Base-by-base conservation (phyloP, 1,140 invertebrate species). In the Scaptomyza pallida region DNA sequence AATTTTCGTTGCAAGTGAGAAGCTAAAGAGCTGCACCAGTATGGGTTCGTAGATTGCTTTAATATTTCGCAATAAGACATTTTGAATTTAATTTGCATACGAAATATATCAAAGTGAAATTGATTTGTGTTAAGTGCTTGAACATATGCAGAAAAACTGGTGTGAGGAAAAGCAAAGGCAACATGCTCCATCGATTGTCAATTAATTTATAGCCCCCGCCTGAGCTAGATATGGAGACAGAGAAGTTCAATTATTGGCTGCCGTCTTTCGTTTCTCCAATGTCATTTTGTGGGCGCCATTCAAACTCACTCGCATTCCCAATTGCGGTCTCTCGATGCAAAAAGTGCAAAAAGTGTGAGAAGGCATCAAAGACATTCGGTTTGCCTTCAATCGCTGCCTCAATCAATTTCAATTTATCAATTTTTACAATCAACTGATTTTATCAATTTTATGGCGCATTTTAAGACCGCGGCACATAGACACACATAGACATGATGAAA, bases 331-430 rank as follows among this genome's bases (percentile, higher is more conserved):
- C 17, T 6, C 44, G 37, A 47, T 78, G 54, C 69, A 57, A 63
- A 61, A 81, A 69, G 50, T 43, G 71, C 45, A 64, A 51, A 73
- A 55, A 74, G 59, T 51, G 45, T 75, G 56, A 57, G 26, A n/a
- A 30, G 26, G 52, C 78, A 56, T 71, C 60, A 81, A 82, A 82
- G 74, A 16, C 72, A 48, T 83, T 74, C 55, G 43, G 51, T 69
- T 75, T 64, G 23, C 48, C 59, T 43, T 54, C 33, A n/a, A n/a
- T 59, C 59, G 44, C 70, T 80, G 77, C 81, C 83, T 88, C 83
- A 88, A 89, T 88, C 82, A 88, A 88, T 88, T 88, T 88, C 82
- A 88, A 88, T 88, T 88, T 88, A 88, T 88, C 82, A 88, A 88
- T 88, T 88, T 88, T 82, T 88, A 88, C 82, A 88, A 88, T 88